Evolutionary conservation across 2,113 vertebrate species (phyloP), one percentile per base, ranked within the genome.

Genomic region (Gavia stellata): DNA sequence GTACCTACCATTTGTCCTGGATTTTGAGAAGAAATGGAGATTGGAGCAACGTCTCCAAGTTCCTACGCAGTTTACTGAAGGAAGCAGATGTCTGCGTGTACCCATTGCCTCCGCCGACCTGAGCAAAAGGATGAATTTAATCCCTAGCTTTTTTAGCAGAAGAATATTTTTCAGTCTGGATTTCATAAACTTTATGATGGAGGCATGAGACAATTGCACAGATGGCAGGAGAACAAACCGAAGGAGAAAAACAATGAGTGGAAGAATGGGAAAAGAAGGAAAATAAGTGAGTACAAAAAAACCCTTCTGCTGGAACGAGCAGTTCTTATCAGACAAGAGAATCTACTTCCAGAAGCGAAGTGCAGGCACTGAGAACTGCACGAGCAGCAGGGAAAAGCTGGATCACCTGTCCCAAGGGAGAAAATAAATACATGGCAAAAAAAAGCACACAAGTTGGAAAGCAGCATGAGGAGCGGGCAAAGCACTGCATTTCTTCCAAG

Each of bases 381-480:
- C 0, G 3, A 68, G 24, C 11, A 91, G 66, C n/a, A 80, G 50
- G 58, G 38, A 70, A 88, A 92, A 90, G 71, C 17, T 71, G 58
- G 53, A 90, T 62, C 91, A 71, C 81, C 91, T 92, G 58, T 86
- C 74, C 70, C 85, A 80, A 56, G 62, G 79, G 74, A 82, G 40
- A 96, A 93, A 94, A 93, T 21, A 96, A 96, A 92, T 14, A 58
- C 23, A 72, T 47, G 24, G 63, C 7, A 70, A 62, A 81, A 79
- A 84, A 18, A 26, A 28, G 20, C 28, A 40, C 28, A 50, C 9
- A 36, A 87, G 42, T n/a, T 89, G 58, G 91, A 95, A 95, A 90
- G 74, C 31, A 82, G 63, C 42, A 63, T 19, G 55, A 92, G 50
- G 53, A 89, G 44, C 92, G 86, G 89, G 89, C 53, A 97, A 75